Conservation (phyloP, 1,140 invertebrate species). For the Planococcus citri region DNA sequence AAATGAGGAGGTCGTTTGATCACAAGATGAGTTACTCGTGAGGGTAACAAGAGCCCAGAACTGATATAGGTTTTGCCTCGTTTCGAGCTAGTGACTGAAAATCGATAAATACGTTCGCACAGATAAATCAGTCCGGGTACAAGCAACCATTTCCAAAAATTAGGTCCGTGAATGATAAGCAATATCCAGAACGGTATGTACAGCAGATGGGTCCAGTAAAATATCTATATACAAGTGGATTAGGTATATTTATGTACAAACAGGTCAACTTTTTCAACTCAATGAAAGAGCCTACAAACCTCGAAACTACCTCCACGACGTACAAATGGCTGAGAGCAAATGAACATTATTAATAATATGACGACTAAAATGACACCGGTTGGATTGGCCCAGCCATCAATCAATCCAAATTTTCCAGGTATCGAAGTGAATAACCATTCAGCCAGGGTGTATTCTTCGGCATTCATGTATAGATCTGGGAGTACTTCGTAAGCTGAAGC, state of each 20-base stretch:
- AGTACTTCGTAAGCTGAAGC: conserved; percentile 51
- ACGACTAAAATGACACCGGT: conserved; percentile 65
- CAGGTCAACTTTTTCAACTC: no score
- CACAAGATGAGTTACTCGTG: conserved; percentile 73
- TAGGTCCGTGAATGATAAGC: conserved; percentile 73
- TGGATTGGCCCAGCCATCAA: conserved; percentile 68
- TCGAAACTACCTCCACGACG: conserved; percentile 83
- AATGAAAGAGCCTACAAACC: no score
- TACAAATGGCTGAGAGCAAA: conserved; percentile 77
- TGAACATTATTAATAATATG: conserved; percentile 63
- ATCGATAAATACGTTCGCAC: conserved; percentile 57
- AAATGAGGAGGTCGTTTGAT: conserved; percentile 76
- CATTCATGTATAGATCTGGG: conserved; percentile 50
- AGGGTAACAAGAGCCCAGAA: conserved; percentile 69
- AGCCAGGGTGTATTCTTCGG: conserved; percentile 47
- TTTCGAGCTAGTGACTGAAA: conserved; percentile 49
- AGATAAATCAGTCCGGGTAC: conserved; percentile 66
- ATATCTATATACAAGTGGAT: no score
- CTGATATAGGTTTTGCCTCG: conserved; percentile 71
- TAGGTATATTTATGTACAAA: no score
- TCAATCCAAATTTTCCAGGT: conserved; percentile 59
- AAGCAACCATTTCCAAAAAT: conserved; percentile 94
- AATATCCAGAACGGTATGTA: conserved; percentile 83
- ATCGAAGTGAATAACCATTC: conserved; percentile 68
- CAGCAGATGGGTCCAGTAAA: conserved; percentile 88